Evolutionary conservation across 2,113 vertebrate genomes (phyloP).

Genomic region (Seriola quinqueradiata): DNA sequence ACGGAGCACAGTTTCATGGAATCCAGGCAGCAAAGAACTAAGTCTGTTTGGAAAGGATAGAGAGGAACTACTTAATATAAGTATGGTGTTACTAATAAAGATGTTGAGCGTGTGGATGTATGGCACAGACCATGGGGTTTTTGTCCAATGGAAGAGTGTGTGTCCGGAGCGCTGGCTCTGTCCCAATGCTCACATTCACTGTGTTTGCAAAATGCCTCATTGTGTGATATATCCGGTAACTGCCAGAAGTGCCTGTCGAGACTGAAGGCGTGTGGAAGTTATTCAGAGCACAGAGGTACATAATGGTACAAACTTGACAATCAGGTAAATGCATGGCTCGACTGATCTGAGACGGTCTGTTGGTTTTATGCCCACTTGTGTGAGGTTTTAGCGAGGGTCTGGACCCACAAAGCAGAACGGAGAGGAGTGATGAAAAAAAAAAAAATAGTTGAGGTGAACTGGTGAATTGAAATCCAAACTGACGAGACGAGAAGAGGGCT

Average conservation of each 20-base stretch:
- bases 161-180: conserved; percentile 6
- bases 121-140: too few species aligned
- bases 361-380: background rate
- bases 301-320: background rate
- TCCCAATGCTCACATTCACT: background rate
- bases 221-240: conserved; percentile 14
- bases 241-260: conserved; percentile 19
- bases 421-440: too few species aligned
- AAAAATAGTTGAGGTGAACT: too few species aligned
- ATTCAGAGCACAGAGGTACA: background rate
- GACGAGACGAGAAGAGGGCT: too few species aligned
- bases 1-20: background rate
- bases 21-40: background rate
- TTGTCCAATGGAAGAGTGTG: background rate
- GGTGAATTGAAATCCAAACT: too few species aligned
- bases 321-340: background rate
- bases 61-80: background rate
- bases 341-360: background rate
- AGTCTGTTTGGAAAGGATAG: background rate
- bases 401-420: too few species aligned
- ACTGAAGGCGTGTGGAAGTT: background rate
- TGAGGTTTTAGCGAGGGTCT: too few species aligned
- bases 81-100: too few species aligned
- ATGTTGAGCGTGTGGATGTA: background rate
- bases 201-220: conserved; percentile 30